A percentile compares a stretch with the other conserved stretches of the same genome.
Evolutionary conservation across 2,113 vertebrate genomes (phyloP).

Genomic region (Melanocharis versteri): DNA sequence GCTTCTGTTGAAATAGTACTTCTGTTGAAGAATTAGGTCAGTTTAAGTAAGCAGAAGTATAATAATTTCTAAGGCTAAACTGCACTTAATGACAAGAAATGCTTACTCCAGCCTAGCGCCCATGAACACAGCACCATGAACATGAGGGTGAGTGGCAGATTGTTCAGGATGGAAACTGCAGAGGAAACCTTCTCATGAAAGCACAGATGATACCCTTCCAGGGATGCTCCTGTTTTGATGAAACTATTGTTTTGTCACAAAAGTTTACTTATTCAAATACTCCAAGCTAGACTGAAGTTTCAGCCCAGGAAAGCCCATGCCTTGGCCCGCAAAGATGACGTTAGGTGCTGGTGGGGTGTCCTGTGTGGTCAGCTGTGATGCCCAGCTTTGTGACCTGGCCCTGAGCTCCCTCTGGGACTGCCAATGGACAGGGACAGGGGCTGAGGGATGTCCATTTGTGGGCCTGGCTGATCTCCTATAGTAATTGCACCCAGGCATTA

Average conservation of each 20-base stretch:
- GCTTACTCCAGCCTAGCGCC: neutral
- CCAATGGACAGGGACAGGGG: accelerated
- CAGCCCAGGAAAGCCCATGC: neutral
- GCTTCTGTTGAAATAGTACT: neutral
- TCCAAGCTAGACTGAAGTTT: neutral
- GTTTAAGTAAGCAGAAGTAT: neutral
- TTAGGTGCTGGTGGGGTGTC: neutral
- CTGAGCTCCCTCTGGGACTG: neutral
- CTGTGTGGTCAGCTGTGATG: neutral
- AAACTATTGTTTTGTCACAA: neutral
- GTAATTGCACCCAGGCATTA: neutral
- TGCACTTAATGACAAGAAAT: neutral
- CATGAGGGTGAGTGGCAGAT: neutral
- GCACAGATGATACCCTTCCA: neutral
- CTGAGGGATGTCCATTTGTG: neutral
- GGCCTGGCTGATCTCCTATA: neutral
- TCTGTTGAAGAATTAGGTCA: neutral
- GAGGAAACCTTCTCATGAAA: neutral
- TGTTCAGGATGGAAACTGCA: neutral
- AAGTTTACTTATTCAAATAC: neutral
- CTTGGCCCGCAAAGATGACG: neutral
- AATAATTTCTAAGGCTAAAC: neutral
- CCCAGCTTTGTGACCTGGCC: accelerated
- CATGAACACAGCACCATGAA: neutral
- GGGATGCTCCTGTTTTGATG: neutral